Evolutionary conservation across 2,888 invertebrate genomes (phyloP), one percentile per base, ranked within the genome.

Genomic region (Heteromyza rotundicornis): DNA sequence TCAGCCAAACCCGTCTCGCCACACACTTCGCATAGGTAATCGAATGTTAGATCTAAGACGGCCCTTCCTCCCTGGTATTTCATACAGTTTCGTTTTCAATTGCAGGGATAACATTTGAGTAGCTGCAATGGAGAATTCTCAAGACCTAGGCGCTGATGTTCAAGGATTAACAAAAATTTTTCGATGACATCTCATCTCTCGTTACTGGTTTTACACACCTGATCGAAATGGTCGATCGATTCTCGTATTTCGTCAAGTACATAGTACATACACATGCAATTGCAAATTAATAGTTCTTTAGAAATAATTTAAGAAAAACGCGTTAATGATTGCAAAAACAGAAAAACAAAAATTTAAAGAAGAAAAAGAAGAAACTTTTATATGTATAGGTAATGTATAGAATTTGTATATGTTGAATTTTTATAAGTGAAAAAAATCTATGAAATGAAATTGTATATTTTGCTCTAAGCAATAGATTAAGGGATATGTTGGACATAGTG

Each of bases 401-500:
- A 57, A 44, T 56, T 66, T 70, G 69, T 67, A 73, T 67, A 72
- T 73, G 73, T 72, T 72, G 69, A 73, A 64, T 73, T 70, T 69
- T 64, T 66, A 63, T 68, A 68, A 66, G 58, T 68, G 17, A 35
- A 62, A 62, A 63, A 63, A 61, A 59, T 57, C 59, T 59, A 59
- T 44, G 40, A 44, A 47, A 55, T 53, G 40, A 50, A 44, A 47
- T 62, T 10, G 62, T 61, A 62, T 56, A 57, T 59, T 47, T 40
- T 47, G 20, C 47, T 5, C 14, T 47, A 47, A 17, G 51, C 70
- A 68, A 65, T 67, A 70, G 71, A 60, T 66, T 73, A 72, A 74
- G 74, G 71, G 71, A 75, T 73, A 75, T 74, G 75, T 77, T 76
- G 72, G 73, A 74, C 69, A 75, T 73, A 78, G 72, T 75, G 75